Evolutionary conservation across 2,797 vertebrate species (phyloP), one percentile per base, ranked within the genome.

Genomic region (Hirundo rustica): DNA sequence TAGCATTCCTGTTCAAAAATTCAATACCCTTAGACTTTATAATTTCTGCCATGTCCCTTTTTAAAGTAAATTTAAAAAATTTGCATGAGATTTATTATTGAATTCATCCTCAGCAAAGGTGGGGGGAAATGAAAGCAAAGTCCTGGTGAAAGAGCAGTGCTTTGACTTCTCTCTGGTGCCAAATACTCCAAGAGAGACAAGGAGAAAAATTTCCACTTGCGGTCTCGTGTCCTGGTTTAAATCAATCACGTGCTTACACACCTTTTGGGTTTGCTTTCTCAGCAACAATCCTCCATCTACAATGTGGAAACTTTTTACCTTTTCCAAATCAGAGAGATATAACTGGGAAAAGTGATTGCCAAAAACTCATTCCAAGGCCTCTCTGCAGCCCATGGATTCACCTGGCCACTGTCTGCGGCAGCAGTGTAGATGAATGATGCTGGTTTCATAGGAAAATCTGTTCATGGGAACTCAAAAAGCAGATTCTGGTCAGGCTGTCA

Each of bases 311-410:
- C 2, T 0, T 89, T 81, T 90, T 73, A 79, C 58, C 54, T 95
- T 48, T 55, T 93, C 77, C 36, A 79, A 89, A 92, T 65, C 62
- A 83, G 23, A 36, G 65, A 75, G 57, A 25, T 53, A 21, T 13
- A 70, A 62, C 1, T n/a, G 23, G 40, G 70, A 45, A 88, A 88
- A 87, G 16, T 0, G 0, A 8, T 7, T 58, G 62, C 30, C 57
- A 80, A 60, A 67, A 77, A 16, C 15, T 10, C 5, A 0, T 45
- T 44, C 85, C 79, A 80, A 71, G 29, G 47, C 10, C 44, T 27
- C 18, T 32, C 60, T 1, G 1, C 38, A 60, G 38, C 38, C 40
- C 5, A 0, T 3, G 18, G 55, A 38, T 86, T 89, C 79, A 84
- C 70, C 73, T 51, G 30, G 70, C n/a, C 25, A 1, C 40, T 36